Base-by-base conservation (phyloP, 1,140 invertebrate species). In the Cecropterus lyciades region DNA sequence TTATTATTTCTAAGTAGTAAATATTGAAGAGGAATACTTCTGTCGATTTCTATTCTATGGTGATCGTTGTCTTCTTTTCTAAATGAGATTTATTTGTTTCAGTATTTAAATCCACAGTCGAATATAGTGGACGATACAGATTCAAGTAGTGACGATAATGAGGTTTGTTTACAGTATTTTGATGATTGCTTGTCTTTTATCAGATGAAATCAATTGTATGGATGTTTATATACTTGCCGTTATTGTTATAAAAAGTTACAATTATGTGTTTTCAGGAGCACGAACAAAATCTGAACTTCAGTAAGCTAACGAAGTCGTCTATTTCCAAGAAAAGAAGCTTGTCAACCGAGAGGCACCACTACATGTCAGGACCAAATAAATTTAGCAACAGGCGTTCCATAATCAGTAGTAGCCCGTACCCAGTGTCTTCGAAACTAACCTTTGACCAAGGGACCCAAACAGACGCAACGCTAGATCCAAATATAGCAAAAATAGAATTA, bases 401-500 rank as follows among this genome's bases (percentile, higher is more conserved):
- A 3, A 24, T 63, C 7, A 82, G 69, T 53, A 83, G 79, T 40
- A 82, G 80, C 11, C 80, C 77, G 2, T 13, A 76, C 15, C 73
- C 79, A 7, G 70, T 60, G 15, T 63, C 40, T 5, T 49, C 27
- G 5, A 77, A 55, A 51, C 53, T 77, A 10, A 73, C 56, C 20
- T 75, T 65, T 27, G 76, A 85, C 17, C 76, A 80, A 67, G 67
- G 59, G 14, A 78, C 74, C 0, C 83, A 85, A 51, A 83, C 81
- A 1, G 79, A 85, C n/a, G 57, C 49, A 20, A 15, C 40, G 8
- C 15, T 65, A 60, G 45, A 74, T 8, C 60, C 68, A 45, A 55
- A 68, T 8, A 11, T 59, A 30, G 52, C 66, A 1, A 75, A 78
- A 57, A 64, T 82, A n/a, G 65, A 73, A 48, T 63, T 80, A 49